These are phyloP conservation scores for Parazoanthus atlanticus DNA, from an alignment of 92 coral and sea anemone genomes.

Conservation along the genomic window DNA sequence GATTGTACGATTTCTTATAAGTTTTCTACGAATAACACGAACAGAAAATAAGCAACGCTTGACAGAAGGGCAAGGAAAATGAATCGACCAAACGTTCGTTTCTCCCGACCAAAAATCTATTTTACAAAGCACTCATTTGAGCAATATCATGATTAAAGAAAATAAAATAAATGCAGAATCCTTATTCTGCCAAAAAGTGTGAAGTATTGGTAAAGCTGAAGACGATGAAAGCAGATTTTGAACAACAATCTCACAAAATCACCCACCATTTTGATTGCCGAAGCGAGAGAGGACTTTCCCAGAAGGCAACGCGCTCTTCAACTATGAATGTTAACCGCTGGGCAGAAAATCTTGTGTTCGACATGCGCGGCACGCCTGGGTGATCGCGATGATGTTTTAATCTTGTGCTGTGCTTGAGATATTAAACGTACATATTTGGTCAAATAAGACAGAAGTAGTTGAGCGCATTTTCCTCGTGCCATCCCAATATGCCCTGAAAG, in stretches of 20 bases:
- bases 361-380: too few relatives aligned
- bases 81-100: background rate
- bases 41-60: background rate
- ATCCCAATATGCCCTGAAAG: too few relatives aligned
- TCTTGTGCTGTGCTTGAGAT: too few relatives aligned
- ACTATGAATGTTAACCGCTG: slow-evolving; percentile 20
- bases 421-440: too few relatives aligned
- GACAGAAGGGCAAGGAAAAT: background rate
- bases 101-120: background rate
- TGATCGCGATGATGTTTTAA: too few relatives aligned
- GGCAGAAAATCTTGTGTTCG: background rate
- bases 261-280: slow-evolving; percentile 96
- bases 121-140: background rate
- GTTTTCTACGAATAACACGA: background rate
- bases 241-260: background rate
- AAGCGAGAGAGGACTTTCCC: slow-evolving; percentile 90
- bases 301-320: slow-evolving; percentile 60
- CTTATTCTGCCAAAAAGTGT: background rate
- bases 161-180: background rate
- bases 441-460: too few relatives aligned
- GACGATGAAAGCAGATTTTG: slow-evolving; percentile 33
- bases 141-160: background rate
- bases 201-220: background rate
- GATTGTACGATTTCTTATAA: too few relatives aligned
- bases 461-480: too few relatives aligned